Evolutionary conservation across 2,888 invertebrate genomes (phyloP).

Genomic region (Caenorhabditis sp.): DNA sequence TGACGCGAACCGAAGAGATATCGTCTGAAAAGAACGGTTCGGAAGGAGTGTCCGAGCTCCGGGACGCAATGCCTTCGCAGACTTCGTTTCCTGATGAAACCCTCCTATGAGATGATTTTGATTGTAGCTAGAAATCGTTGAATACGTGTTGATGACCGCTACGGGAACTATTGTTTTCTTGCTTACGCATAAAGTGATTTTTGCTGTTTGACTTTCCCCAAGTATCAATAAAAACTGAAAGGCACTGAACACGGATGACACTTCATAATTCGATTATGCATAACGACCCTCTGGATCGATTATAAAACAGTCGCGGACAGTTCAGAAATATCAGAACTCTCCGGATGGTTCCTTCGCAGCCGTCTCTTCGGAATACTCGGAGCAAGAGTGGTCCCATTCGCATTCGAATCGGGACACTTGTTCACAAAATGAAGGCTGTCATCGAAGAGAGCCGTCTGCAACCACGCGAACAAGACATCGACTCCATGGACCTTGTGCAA

Average conservation of each 20-base stretch:
- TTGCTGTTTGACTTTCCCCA: background rate
- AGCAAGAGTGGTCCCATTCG: too few species aligned
- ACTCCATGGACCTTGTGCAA: too few species aligned
- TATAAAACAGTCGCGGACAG: too few species aligned
- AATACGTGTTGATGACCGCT: background rate
- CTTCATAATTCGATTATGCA: background rate
- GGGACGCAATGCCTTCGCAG: slow-evolving; percentile 24
- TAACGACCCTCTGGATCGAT: too few species aligned
- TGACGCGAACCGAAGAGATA: slow-evolving; percentile 39
- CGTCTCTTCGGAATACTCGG: too few species aligned
- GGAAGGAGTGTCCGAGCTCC: slow-evolving; percentile 36
- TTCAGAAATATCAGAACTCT: too few species aligned
- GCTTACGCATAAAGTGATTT: slow-evolving; percentile 9
- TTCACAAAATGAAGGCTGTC: too few species aligned
- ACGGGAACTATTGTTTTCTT: background rate
- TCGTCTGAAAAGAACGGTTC: slow-evolving; percentile 35
- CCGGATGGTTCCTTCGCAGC: too few species aligned
- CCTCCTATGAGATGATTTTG: slow-evolving; percentile 15
- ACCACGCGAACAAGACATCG: background rate
- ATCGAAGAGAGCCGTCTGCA: slow-evolving; percentile 3
- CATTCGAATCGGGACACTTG: too few species aligned
- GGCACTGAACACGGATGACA: too few species aligned
- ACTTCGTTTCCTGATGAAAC: slow-evolving; percentile 54
- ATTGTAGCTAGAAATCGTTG: background rate
- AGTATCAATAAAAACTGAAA: too few species aligned